Conservation (phyloP, 2,888 invertebrate genomes). For the Tetheella fluctuosa region DNA sequence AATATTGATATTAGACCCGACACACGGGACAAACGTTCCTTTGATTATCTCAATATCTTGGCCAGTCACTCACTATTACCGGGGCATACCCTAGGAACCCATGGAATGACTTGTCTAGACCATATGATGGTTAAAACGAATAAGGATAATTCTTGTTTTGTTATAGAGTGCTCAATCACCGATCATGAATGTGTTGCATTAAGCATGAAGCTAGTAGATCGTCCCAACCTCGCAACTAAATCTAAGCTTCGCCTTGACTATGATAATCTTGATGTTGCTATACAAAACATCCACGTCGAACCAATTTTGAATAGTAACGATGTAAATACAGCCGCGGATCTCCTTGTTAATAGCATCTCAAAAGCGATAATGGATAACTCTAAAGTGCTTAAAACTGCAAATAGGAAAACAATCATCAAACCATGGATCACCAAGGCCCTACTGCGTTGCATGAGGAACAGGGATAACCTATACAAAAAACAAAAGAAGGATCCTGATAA, state of each 20-base stretch:
- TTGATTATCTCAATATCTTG: slow-evolving; percentile 27
- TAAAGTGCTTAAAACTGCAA: too few species aligned
- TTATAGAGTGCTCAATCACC: background rate
- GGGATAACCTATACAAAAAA: slow-evolving; percentile 23
- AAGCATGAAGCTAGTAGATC: too few species aligned
- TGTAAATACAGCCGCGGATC: too few species aligned
- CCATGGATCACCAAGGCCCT: background rate
- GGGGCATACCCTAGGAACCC: slow-evolving; percentile 23
- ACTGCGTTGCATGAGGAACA: slow-evolving; percentile 21
- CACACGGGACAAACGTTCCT: slow-evolving; percentile 9
- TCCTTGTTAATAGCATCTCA: too few species aligned
- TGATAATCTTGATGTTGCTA: too few species aligned
- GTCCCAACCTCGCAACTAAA: too few species aligned
- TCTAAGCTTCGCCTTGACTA: too few species aligned
- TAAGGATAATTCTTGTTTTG: slow-evolving; percentile 16
- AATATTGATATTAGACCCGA: too few species aligned
- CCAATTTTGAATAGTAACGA: too few species aligned
- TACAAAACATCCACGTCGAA: too few species aligned
- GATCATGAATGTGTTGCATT: slow-evolving; percentile 14
- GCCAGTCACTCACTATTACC: slow-evolving; percentile 31
- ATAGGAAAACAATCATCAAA: too few species aligned
- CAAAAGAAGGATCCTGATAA: slow-evolving; percentile 17
- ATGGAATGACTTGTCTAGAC: slow-evolving; percentile 25
- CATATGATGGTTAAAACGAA: slow-evolving; percentile 29
- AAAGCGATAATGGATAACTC: too few species aligned